phyloP scores from a whole-genome alignment of 2,888 invertebrate genomes.

The Herminia tarsipennalis region DNA sequence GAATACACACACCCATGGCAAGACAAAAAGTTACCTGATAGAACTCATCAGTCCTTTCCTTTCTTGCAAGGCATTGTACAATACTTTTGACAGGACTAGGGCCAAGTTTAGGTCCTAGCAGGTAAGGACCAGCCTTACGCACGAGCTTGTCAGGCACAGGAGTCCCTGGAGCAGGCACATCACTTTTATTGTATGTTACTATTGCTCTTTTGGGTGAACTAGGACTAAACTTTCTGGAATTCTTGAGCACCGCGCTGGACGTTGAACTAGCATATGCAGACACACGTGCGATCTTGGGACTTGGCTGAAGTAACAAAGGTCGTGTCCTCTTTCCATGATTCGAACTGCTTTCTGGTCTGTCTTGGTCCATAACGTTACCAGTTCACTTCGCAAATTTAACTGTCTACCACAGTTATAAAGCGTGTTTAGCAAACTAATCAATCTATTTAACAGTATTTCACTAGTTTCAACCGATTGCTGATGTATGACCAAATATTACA shows the following conservation, averaged over 20 bases:
- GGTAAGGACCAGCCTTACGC: constrained; percentile 88
- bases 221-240: constrained; percentile 61
- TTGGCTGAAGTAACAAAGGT: constrained; percentile 76
- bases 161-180: constrained; percentile 81
- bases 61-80: constrained; percentile 90
- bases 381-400: constrained; percentile 13
- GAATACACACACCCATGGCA: too few relatives aligned
- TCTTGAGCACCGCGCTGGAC: constrained; percentile 64
- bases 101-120: constrained; percentile 89
- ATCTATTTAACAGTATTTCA: constrained; percentile 14
- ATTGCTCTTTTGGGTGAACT: constrained; percentile 59
- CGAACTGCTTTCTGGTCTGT: constrained; percentile 69
- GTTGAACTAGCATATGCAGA: constrained; percentile 66
- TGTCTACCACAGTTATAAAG: constrained; percentile 7
- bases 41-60: constrained; percentile 89
- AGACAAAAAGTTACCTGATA: constrained; percentile 72
- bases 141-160: constrained; percentile 81
- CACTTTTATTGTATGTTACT: constrained; percentile 62
- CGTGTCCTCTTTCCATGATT: constrained; percentile 78
- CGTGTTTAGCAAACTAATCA: constrained; percentile 6
- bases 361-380: constrained; percentile 71
- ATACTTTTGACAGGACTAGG: constrained; percentile 91
- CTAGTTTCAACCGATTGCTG: constrained; percentile 7
- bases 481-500: constrained; percentile 7
- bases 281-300: constrained; percentile 71